phyloP scores from a whole-genome alignment of 64 coral and sea anemone species.

The Pocillopora damicornis region DNA sequence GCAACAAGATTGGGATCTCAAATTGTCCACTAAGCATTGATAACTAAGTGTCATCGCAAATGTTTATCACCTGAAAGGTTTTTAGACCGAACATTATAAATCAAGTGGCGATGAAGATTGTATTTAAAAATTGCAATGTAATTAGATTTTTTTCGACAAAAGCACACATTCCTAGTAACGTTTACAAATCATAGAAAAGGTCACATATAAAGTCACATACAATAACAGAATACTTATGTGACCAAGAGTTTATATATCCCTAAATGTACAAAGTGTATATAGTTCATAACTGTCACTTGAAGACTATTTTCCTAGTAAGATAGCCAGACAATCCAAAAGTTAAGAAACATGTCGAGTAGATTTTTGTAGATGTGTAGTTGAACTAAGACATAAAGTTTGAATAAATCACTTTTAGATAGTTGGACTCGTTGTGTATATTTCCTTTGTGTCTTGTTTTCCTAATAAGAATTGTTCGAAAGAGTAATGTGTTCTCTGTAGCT shows the following conservation, averaged over 20 bases:
- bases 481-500: no score
- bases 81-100: no score
- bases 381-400: neutral
- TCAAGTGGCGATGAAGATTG: neutral
- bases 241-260: conserved; percentile 1
- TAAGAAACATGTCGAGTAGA: neutral
- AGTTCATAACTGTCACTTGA: neutral
- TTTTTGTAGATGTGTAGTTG: conserved; percentile 17
- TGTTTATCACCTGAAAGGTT: no score
- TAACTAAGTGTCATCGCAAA: no score
- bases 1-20: no score
- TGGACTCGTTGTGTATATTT: neutral
- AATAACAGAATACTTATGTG: neutral
- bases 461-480: no score
- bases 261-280: conserved; percentile 28
- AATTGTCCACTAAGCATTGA: no score
- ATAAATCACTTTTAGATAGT: conserved; percentile 23
- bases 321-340: conserved; percentile 5
- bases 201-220: neutral
- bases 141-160: neutral
- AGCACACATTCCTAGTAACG: no score
- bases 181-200: neutral
- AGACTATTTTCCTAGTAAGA: conserved; percentile 41
- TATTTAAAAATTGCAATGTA: neutral
- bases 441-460: neutral